Conservation (phyloP, 1,140 invertebrate species). For the Drosophila pachea region DNA sequence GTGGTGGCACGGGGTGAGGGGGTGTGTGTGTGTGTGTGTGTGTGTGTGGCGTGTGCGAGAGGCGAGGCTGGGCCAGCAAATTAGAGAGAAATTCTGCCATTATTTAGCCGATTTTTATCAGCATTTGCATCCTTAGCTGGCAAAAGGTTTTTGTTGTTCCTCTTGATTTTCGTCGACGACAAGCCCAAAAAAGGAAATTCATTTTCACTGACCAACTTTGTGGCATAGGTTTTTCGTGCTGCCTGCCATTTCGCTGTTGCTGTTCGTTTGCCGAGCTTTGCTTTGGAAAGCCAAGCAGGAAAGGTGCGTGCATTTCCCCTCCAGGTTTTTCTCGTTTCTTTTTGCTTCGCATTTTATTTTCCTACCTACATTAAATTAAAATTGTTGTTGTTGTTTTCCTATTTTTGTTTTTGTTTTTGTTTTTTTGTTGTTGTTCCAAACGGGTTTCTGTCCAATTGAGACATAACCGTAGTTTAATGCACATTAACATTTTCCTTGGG, state of each 20-base stretch:
- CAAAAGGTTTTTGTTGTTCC: constrained; percentile 8
- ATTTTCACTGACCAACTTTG: constrained; percentile 60
- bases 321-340: constrained; percentile 44
- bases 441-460: constrained; percentile 61
- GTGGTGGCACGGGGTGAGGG: background rate
- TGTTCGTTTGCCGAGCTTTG: too few species aligned
- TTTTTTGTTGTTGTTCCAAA: constrained; percentile 29
- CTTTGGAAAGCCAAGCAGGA: constrained; percentile 60
- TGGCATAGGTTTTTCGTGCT: constrained; percentile 10
- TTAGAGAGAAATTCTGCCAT: constrained; percentile 22
- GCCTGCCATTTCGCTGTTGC: too few species aligned
- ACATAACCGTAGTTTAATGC: constrained; percentile 65
- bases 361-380: constrained; percentile 41
- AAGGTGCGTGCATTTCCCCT: constrained; percentile 42
- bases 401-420: constrained; percentile 24
- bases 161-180: constrained; percentile 4
- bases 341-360: constrained; percentile 10
- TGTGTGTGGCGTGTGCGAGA: too few species aligned
- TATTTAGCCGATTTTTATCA: constrained; percentile 39
- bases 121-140: constrained; percentile 33
- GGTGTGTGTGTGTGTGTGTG: background rate
- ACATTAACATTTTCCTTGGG: constrained; percentile 67
- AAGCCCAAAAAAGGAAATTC: constrained; percentile 59
- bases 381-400: constrained; percentile 11
- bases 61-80: background rate